Base-by-base conservation (phyloP, 1,140 invertebrate genomes). In the Ericerus pela region DNA sequence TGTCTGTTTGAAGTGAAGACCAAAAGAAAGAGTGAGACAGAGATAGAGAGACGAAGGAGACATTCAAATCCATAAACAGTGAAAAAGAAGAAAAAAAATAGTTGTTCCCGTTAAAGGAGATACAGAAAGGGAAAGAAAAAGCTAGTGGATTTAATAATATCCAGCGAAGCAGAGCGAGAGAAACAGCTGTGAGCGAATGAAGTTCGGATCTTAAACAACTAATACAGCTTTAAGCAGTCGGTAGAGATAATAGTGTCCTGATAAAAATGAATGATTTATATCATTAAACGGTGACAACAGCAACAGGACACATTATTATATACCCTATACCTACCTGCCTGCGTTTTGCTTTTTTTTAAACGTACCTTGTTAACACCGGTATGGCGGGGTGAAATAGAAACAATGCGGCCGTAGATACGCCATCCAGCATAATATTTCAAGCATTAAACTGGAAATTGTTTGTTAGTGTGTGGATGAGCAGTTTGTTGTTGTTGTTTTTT, bases 181-280 rank as follows among this genome's bases (percentile, higher is more conserved):
- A n/a, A 10, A 33, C 30, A n/a, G n/a, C n/a, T n/a, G n/a, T n/a
- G n/a, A n/a, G n/a, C n/a, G n/a, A n/a, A n/a, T n/a, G n/a, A 18
- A 38, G 31, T n/a, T 33, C 8, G 36, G 36, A 38, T 38, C 20
- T 38, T 6, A 38, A 38, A 38, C 20, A 38, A 38, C 36, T 38
- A 16, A 38, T 38, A 38, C 36, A 14, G 14, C 14, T 10, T 33
- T 33, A 33, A 8, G 31, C n/a, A 33, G 41, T 47, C 20, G 41
- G 41, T 47, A n/a, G 16, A 47, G 41, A 47, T 47, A 47, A 47
- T 24, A 47, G 26, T 24, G 16, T 22, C 26, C 41, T 47, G 41
- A 47, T 47, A 47, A 47, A 47, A 47, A 47, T 47, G 41, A 47
- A 47, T 47, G 41, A 47, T 47, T 47, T 47, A 47, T 47, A 47